Evolutionary conservation across 2,797 vertebrate species (phyloP), one percentile per base, ranked within the genome.

Genomic region (Cossypha heuglini): DNA sequence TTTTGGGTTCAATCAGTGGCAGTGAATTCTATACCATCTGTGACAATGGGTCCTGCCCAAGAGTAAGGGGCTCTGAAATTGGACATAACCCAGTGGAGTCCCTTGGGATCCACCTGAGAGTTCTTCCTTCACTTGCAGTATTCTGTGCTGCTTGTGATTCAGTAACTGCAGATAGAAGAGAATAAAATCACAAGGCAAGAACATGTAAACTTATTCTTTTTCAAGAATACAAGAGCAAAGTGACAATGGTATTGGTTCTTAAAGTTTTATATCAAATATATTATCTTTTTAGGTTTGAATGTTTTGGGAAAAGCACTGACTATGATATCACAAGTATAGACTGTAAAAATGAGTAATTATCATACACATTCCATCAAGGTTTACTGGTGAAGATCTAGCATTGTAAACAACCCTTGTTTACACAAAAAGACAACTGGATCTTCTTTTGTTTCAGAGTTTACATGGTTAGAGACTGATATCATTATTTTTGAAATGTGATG

Each of bases 381-480:
- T 83, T 86, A 46, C 19, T 69, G 22, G 13, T 75, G 62, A 88
- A 76, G 33, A 43, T 28, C 25, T 76, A 71, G 68, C 15, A 8
- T 42, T 89, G 49, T 87, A 94, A 94, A 90, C 75, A 93, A 72
- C 7, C 6, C 15, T 68, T 83, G 78, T 77, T 95, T 93, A 83
- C 31, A 61, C 35, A 52, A 72, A 38, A 89, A 52, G 61, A 92
- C 94, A 96, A 89, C 83, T n/a, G 61, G 29, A 42, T 83, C 37
- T 66, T 94, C 71, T 81, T 95, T 89, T 77, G 61, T 94, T 85
- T 86, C 59, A 83, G 33, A 89, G 72, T 94, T 97, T 92, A 88
- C 84, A 57, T 90, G 68, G 21, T 76, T 88, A 72, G 76, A 78
- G 51, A 33, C 61, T 94, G 84, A 94, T 87, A 72, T 91, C 87